Percentiles rank a stretch among this genome's conserved stretches.
Conservation (phyloP, 2,797 vertebrate species). For the Telmatherina bonti region DNA sequence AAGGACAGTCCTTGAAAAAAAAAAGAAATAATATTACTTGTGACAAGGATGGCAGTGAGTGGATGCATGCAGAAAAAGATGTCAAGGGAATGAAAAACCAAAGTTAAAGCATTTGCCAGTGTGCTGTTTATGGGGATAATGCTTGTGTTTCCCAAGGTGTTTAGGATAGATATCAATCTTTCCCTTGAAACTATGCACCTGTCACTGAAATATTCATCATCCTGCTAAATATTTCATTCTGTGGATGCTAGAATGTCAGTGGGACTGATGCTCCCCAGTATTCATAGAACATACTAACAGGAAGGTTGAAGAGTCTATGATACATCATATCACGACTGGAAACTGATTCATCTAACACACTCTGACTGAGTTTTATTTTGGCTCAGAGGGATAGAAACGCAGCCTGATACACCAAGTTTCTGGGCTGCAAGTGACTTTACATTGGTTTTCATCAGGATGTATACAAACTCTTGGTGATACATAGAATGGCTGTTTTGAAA, state of each 20-base stretch:
- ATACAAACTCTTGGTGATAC: constrained; percentile 13
- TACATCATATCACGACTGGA: constrained; percentile 10
- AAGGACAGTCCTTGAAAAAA: too few relatives aligned
- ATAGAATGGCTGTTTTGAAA: constrained; percentile 13
- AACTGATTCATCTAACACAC: constrained; percentile 35
- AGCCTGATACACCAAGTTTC: constrained; percentile 32
- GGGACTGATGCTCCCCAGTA: constrained; percentile 41
- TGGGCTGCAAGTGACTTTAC: constrained; percentile 6
- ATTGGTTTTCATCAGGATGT: constrained; percentile 25
- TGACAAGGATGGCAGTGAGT: constrained; percentile 12
- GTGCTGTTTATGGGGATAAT: background rate
- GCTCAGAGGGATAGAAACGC: constrained; percentile 11
- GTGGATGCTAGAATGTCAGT: constrained; percentile 56
- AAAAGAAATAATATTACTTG: too few relatives aligned
- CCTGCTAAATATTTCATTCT: constrained; percentile 79
- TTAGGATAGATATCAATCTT: constrained; percentile 64
- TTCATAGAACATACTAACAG: constrained; percentile 44
- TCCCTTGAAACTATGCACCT: constrained; percentile 55
- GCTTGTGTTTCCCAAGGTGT: background rate
- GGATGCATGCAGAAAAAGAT: background rate
- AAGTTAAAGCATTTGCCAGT: background rate
- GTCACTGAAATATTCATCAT: constrained; percentile 80
- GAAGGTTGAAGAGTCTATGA: constrained; percentile 43
- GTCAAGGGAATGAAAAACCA: constrained; percentile 4
- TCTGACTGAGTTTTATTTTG: constrained; percentile 26